A percentile compares a stretch with the other conserved stretches of the same genome.
Evolutionary conservation across 23 tunicate species (phyloP).

Genomic region (Corella eumyota): DNA sequence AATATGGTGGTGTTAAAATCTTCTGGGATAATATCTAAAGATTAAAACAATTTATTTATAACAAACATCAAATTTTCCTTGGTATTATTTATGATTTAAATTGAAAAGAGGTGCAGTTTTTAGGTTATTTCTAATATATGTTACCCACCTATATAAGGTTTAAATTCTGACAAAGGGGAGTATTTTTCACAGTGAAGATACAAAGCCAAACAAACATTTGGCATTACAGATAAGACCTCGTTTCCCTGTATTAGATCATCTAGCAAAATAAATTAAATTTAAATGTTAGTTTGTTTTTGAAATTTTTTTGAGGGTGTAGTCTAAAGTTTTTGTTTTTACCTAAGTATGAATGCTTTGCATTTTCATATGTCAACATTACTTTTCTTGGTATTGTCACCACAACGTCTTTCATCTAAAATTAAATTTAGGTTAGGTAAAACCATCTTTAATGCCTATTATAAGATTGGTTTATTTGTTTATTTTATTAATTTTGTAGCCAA

Average conservation of each 20-base stretch:
- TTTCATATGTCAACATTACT: conserved; percentile 49
- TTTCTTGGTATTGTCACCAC: conserved; percentile 32
- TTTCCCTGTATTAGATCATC: conserved; percentile 46
- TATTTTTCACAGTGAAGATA: conserved; percentile 59
- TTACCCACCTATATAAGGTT: conserved; percentile 78
- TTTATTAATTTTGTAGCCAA: too few relatives aligned
- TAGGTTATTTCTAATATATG: background rate
- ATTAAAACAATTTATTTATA: conserved; percentile 3
- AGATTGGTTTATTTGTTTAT: too few relatives aligned
- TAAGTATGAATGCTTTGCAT: conserved; percentile 46
- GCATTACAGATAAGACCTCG: conserved; percentile 64
- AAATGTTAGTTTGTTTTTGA: too few relatives aligned
- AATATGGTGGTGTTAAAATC: conserved; percentile 68
- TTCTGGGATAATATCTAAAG: conserved; percentile 60
- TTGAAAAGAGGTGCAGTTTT: background rate
- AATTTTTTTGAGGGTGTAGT: too few relatives aligned
- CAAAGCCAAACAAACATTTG: conserved; percentile 75
- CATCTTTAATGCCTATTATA: too few relatives aligned
- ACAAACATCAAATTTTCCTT: background rate
- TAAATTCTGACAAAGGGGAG: conserved; percentile 47
- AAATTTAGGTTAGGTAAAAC: too few relatives aligned
- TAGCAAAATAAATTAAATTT: background rate
- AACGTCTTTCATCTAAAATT: conserved; percentile 4
- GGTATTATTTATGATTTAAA: background rate
- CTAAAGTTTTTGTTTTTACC: conserved; percentile 37